phyloP scores from a whole-genome alignment of 2,888 invertebrate genomes.

The Agonopterix subpropinquella region DNA sequence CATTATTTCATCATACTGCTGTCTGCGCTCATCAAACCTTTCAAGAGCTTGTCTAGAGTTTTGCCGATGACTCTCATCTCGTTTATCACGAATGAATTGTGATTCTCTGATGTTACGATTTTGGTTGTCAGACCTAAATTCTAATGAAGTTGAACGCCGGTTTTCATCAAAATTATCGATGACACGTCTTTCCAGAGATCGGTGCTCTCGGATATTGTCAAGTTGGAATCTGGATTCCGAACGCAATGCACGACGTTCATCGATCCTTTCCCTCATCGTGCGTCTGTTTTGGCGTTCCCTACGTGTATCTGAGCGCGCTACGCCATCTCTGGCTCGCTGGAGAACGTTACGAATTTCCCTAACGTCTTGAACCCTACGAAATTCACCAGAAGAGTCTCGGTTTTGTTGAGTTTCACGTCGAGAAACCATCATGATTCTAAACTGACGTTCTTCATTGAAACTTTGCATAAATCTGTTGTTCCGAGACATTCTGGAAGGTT shows the following conservation, averaged over 20 bases:
- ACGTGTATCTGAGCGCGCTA: constrained; percentile 5
- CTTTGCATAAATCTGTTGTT: neutral
- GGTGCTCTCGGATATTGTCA: neutral
- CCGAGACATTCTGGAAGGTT: neutral
- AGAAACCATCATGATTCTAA: constrained; percentile 5
- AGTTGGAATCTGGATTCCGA: constrained; percentile 3
- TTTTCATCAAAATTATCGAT: neutral
- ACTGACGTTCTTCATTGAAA: neutral
- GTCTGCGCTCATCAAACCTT: neutral
- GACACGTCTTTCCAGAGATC: constrained; percentile 2
- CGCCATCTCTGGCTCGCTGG: constrained; percentile 12
- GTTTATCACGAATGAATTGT: neutral
- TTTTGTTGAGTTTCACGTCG: constrained; percentile 6
- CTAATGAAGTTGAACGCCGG: neutral
- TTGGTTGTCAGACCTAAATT: neutral
- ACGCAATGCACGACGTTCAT: neutral
- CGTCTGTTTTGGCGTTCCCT: neutral
- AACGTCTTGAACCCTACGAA: constrained; percentile 3
- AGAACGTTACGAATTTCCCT: constrained; percentile 8
- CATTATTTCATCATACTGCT: neutral
- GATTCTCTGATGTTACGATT: neutral
- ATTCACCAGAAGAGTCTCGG: neutral
- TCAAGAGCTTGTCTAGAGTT: neutral
- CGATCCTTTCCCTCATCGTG: constrained; percentile 3
- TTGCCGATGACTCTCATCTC: constrained; percentile 3